Evolutionary conservation across 2,797 vertebrate genomes (phyloP).

Genomic region (Spinibarbus caldwelli): DNA sequence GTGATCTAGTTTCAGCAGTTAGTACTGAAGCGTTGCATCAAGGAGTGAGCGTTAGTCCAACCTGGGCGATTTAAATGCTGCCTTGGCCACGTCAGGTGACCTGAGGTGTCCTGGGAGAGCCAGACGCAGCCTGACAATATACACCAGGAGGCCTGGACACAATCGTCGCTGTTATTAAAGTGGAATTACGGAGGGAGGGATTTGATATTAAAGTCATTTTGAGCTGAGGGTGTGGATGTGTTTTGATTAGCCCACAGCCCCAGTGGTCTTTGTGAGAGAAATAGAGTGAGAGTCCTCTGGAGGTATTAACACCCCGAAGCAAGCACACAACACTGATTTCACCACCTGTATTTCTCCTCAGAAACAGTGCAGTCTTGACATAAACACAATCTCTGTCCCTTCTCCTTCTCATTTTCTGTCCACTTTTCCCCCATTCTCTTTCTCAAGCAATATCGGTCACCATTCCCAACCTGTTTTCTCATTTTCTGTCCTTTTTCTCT

Average conservation of each 20-base stretch:
- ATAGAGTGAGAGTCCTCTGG: constrained; percentile 36
- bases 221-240: constrained; percentile 45
- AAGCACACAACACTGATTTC: constrained; percentile 38
- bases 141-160: constrained; percentile 17
- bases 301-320: constrained; percentile 39
- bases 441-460: constrained; percentile 24
- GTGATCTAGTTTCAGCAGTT: not conserved
- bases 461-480: constrained; percentile 5
- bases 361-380: constrained; percentile 60
- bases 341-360: constrained; percentile 42
- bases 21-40: constrained; percentile 2
- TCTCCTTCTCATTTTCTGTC: constrained; percentile 21
- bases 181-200: constrained; percentile 41
- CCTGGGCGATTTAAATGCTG: not conserved
- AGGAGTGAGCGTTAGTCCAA: not conserved
- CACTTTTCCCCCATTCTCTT: not conserved
- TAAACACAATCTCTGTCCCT: constrained; percentile 51
- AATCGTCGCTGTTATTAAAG: constrained; percentile 48
- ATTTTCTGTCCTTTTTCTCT: not conserved
- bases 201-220: constrained; percentile 52
- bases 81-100: constrained; percentile 7
- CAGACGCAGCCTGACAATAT: constrained; percentile 21
- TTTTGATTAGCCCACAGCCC: constrained; percentile 46
- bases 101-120: constrained; percentile 7
- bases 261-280: constrained; percentile 28